These are phyloP conservation scores for Plebejus anna DNA, from an alignment of 2,888 invertebrate species.

Conservation along the genomic window DNA sequence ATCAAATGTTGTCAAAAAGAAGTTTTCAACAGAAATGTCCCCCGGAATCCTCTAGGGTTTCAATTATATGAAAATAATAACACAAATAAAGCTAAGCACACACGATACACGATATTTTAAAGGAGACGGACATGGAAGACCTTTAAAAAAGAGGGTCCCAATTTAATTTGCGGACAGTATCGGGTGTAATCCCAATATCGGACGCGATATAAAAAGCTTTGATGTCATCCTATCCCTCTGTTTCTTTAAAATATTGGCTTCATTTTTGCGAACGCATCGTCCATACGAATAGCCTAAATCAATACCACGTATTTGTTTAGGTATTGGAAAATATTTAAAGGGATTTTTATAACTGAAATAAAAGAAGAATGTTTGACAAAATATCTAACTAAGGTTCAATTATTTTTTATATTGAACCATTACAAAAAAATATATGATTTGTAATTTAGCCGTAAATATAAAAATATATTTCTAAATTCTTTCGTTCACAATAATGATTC, in stretches of 20 bases:
- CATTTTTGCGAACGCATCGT: constrained; percentile 42
- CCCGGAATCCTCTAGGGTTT: constrained; percentile 53
- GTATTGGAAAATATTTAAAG: background rate
- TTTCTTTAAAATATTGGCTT: constrained; percentile 57
- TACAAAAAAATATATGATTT: background rate
- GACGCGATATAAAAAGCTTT: constrained; percentile 62
- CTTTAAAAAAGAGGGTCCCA: constrained; percentile 68
- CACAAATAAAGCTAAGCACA: constrained; percentile 53
- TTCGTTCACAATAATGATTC: background rate
- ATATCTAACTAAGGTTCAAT: background rate
- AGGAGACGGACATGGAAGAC: constrained; percentile 62
- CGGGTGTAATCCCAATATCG: constrained; percentile 75
- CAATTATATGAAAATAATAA: constrained; percentile 65
- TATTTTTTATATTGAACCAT: too few species aligned
- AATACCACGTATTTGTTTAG: background rate
- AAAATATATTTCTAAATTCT: background rate
- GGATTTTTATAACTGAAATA: background rate
- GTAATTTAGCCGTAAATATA: background rate
- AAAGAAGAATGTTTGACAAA: background rate
- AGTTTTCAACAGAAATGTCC: constrained; percentile 33
- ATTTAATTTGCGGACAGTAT: constrained; percentile 72
- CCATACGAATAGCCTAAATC: constrained; percentile 18
- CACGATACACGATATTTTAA: constrained; percentile 70
- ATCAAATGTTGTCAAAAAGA: background rate
- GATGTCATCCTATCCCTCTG: constrained; percentile 65